Base-by-base conservation (phyloP, 2,888 invertebrate species). In the Drosophila greeni region DNA sequence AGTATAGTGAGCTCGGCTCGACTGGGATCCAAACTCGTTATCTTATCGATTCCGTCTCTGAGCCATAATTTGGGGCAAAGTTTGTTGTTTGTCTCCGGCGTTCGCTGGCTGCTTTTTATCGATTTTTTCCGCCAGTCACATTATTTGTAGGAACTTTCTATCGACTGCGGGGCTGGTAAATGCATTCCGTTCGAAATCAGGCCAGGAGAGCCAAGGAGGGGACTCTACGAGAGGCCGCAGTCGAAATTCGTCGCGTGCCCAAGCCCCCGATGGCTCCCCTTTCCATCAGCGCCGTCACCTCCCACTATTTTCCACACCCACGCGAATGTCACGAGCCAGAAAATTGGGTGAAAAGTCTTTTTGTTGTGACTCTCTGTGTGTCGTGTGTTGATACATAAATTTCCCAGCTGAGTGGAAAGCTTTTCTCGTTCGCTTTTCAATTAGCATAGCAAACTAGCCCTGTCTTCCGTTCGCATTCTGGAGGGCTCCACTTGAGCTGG, bases 271-370 rank as follows among this genome's bases (percentile, higher is more conserved):
- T 61, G 20, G 31, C 31, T 31, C 36, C 16, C 23, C 16, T 12
- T 31, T 37, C 48, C 42, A 24, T 34, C 33, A 12, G 16, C 29
- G 16, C 24, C 20, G 18, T 36, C 58, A 20, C 49, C 53, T n/a
- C 26, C 39, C 29, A 16, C 57, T 59, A 43, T 42, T 40, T 40
- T 36, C 65, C 52, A 43, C 71, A 39, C 66, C 66, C 61, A 61
- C 42, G 65, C 68, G 66, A 75, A 68, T 81, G 81, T 81, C 81
- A 81, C 83, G 60, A 83, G 76, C 82, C 82, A 74, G 76, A 85
- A 85, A 82, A 78, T 82, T 85, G 82, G 82, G 85, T 83, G 84
- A 85, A 85, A 83, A 84, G 33, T 68, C 67, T 68, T 61, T 69
- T 42, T 42, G 45, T 47, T 47, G 45, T 20, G 45, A 49, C 56